Evolutionary conservation across 2,113 vertebrate species (phyloP).

Genomic region (Rhinolophus sinicus): DNA sequence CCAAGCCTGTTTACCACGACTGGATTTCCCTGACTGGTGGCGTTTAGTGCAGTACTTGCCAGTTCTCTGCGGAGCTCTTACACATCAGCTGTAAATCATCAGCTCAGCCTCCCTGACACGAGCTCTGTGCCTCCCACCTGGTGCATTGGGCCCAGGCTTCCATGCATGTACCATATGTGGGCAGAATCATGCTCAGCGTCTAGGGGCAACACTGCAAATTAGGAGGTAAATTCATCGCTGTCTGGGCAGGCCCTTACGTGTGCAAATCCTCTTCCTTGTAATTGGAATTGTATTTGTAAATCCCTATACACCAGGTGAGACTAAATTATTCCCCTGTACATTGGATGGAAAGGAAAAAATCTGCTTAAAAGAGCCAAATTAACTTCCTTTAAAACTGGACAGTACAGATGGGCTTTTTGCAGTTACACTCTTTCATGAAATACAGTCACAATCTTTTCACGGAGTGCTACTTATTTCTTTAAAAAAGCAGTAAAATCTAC

Average conservation of each 20-base stretch:
- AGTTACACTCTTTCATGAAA: not conserved
- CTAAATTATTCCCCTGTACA: slow-evolving; percentile 38
- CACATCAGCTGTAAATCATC: slow-evolving; percentile 71
- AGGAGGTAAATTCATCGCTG: slow-evolving; percentile 70
- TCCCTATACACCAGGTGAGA: slow-evolving; percentile 50
- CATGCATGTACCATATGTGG: not conserved
- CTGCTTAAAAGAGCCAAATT: slow-evolving; percentile 70
- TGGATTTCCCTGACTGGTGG: slow-evolving; percentile 73
- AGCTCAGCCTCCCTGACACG: slow-evolving; percentile 51
- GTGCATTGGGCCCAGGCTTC: fast-evolving
- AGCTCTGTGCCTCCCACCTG: slow-evolving; percentile 38
- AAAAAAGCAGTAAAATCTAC: not conserved
- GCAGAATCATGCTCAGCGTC: slow-evolving; percentile 69
- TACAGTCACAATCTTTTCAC: not conserved
- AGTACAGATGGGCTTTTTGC: not conserved
- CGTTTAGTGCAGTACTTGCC: not conserved
- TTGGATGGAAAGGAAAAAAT: slow-evolving; percentile 46
- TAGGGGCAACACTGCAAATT: slow-evolving; percentile 72
- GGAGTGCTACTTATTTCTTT: not conserved
- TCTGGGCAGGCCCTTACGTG: slow-evolving; percentile 56
- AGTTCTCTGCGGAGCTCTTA: slow-evolving; percentile 67
- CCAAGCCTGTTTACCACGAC: slow-evolving; percentile 59
- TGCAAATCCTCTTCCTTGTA: slow-evolving; percentile 69
- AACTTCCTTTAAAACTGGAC: slow-evolving; percentile 60
- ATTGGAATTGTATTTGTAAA: slow-evolving; percentile 75